phyloP scores from a whole-genome alignment of 2,888 invertebrate species.

The Zaprionus bogoriensis region DNA sequence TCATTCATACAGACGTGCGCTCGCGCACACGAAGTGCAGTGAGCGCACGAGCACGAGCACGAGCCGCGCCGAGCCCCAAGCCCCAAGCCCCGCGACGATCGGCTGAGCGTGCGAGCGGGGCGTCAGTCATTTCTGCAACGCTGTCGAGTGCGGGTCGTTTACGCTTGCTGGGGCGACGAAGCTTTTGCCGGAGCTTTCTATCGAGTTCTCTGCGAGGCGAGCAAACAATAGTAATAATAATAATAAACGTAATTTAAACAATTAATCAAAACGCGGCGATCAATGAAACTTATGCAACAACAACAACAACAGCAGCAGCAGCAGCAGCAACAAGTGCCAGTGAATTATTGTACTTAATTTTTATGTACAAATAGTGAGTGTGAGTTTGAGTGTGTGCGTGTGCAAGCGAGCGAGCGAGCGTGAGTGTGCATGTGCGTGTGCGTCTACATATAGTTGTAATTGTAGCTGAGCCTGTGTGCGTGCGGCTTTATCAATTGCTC shows the following conservation, averaged over 20 bases:
- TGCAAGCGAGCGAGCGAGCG: no score
- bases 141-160: conserved; percentile 68
- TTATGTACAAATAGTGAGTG: conserved; percentile 60
- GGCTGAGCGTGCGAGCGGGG: conserved; percentile 4
- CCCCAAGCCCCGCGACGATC: conserved; percentile 39
- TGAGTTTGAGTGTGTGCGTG: conserved; percentile 22
- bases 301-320: conserved; percentile 20
- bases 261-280: conserved; percentile 76
- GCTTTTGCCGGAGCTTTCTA: conserved; percentile 38
- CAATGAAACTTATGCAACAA: conserved; percentile 63
- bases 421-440: conserved; percentile 22
- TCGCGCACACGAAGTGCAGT: conserved; percentile 34
- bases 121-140: conserved; percentile 71
- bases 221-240: conserved; percentile 46
- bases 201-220: conserved; percentile 17
- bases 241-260: conserved; percentile 72
- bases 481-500: conserved; percentile 75
- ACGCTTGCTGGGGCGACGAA: conserved; percentile 44
- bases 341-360: conserved; percentile 78
- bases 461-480: conserved; percentile 23
- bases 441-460: conserved; percentile 6
- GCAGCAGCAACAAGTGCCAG: conserved; percentile 67
- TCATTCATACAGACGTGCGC: conserved; percentile 52
- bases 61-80: conserved; percentile 25
- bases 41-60: conserved; percentile 14